These are phyloP conservation scores for Dendroctonus ponderosae DNA, from an alignment of 1,140 invertebrate genomes.

Conservation along the genomic window DNA sequence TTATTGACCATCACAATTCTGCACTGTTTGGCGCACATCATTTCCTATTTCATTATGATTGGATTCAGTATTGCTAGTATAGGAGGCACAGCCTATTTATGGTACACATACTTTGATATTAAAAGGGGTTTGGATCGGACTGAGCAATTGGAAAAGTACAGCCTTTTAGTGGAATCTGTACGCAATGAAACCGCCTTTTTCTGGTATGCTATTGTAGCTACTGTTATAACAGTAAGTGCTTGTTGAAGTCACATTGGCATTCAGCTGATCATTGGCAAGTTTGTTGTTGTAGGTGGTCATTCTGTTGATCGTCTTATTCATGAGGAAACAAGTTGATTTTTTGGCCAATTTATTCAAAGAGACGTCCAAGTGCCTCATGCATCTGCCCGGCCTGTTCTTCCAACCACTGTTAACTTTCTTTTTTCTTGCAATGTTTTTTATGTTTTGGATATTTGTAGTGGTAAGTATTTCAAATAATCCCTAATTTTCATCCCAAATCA, in stretches of 20 bases:
- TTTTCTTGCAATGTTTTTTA: constrained; percentile 73
- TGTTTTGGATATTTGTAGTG: constrained; percentile 82
- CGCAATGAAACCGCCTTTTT: constrained; percentile 85
- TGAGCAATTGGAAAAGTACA: constrained; percentile 49
- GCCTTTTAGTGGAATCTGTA: constrained; percentile 62
- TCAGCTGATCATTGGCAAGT: background rate
- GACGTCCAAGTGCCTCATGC: constrained; percentile 79
- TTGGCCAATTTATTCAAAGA: constrained; percentile 82
- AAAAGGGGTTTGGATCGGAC: constrained; percentile 67
- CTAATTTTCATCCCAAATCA: background rate
- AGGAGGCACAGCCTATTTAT: constrained; percentile 75
- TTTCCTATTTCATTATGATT: constrained; percentile 85
- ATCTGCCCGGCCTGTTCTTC: constrained; percentile 80
- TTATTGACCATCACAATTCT: constrained; percentile 80
- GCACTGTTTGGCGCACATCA: constrained; percentile 76
- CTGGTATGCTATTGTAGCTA: constrained; percentile 81
- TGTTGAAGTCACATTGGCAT: background rate
- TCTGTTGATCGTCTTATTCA: constrained; percentile 72
- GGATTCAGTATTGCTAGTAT: constrained; percentile 73
- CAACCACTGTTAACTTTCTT: constrained; percentile 86
- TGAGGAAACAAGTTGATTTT: constrained; percentile 77
- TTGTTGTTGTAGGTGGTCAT: constrained; percentile 70
- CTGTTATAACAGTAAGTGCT: constrained; percentile 75
- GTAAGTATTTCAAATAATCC: constrained; percentile 54
- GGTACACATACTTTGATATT: constrained; percentile 85